These are phyloP conservation scores for Mionectes macconnelli DNA, from an alignment of 2,113 vertebrate genomes.

Conservation along the genomic window DNA sequence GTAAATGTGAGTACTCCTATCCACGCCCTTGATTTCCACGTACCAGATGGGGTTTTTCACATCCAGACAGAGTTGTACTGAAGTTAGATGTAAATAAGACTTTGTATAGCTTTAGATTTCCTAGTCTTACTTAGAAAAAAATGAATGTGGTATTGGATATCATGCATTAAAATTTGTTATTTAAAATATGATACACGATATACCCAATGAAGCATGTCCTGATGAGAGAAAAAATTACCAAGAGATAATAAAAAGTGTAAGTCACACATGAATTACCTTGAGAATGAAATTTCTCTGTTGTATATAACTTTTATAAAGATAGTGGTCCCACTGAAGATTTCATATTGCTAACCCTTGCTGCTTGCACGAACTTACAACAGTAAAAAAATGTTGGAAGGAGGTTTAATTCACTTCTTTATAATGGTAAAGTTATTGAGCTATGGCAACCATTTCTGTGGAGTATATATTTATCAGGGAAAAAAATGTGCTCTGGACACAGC, in stretches of 20 bases:
- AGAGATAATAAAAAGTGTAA: background rate
- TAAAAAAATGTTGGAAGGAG: background rate
- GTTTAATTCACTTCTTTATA: background rate
- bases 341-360: background rate
- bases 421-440: background rate
- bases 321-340: constrained; percentile 9
- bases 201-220: background rate
- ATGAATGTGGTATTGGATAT: background rate
- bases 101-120: background rate
- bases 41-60: background rate
- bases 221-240: background rate
- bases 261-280: background rate
- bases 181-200: background rate
- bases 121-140: background rate
- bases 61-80: background rate
- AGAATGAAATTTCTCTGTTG: background rate
- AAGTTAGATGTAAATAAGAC: background rate
- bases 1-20: background rate
- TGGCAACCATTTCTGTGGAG: background rate
- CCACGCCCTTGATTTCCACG: background rate
- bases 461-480: background rate
- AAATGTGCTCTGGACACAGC: background rate
- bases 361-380: background rate
- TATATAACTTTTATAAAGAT: background rate
- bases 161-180: background rate